phyloP scores from a whole-genome alignment of 1,140 invertebrate genomes.

The Eumeta japonica region DNA sequence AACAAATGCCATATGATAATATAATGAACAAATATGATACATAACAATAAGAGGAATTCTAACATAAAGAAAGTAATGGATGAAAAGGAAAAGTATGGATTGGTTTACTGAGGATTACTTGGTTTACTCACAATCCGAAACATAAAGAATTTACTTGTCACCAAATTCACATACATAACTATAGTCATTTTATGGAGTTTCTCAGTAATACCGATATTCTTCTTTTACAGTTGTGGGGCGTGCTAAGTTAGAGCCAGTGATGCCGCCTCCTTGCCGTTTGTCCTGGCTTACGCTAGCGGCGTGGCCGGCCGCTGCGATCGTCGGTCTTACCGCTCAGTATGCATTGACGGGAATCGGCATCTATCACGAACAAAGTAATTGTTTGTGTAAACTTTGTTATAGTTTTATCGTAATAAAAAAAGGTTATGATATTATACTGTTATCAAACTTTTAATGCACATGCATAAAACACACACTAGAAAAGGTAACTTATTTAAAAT shows the following conservation, averaged over 20 bases:
- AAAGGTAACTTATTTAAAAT: not conserved
- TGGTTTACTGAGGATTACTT: too few relatives aligned
- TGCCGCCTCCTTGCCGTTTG: conserved; percentile 68
- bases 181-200: not conserved
- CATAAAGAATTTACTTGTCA: too few relatives aligned
- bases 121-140: too few relatives aligned
- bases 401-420: conserved; percentile 5
- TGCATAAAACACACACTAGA: not conserved
- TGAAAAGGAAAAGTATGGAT: too few relatives aligned
- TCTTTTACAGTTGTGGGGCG: conserved; percentile 41
- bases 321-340: conserved; percentile 70
- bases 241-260: conserved; percentile 51
- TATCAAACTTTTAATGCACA: not conserved
- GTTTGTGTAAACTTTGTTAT: not conserved
- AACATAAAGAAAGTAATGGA: too few relatives aligned
- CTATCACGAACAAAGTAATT: conserved; percentile 63
- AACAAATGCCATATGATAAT: too few relatives aligned
- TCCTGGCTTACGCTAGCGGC: conserved; percentile 73
- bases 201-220: not conserved
- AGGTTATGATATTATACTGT: too few relatives aligned
- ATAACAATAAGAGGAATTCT: too few relatives aligned
- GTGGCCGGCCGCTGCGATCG: conserved; percentile 70
- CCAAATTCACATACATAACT: too few relatives aligned
- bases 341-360: conserved; percentile 70
- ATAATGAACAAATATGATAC: too few relatives aligned